A percentile compares a stretch with the other conserved stretches of the same genome.
Conservation (phyloP, 1,140 invertebrate species). For the Trachymyrmex cornetzi region DNA sequence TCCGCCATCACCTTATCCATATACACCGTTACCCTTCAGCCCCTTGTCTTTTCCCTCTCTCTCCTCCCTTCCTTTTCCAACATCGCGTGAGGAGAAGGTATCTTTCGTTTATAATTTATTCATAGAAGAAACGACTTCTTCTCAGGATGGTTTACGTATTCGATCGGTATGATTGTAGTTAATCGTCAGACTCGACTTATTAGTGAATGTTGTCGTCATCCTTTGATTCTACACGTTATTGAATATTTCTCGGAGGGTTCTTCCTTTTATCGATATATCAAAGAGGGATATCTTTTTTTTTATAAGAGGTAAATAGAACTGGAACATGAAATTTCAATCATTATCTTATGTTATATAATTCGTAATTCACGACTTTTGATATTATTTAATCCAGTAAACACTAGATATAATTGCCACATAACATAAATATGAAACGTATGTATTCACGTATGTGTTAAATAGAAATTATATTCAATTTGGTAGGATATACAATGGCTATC, state of each 20-base stretch:
- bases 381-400: background rate
- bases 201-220: background rate
- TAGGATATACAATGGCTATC: too few relatives aligned
- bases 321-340: background rate
- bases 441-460: too few relatives aligned
- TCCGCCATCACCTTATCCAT: constrained; percentile 60
- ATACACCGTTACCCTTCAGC: constrained; percentile 22
- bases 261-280: background rate
- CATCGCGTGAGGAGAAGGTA: background rate
- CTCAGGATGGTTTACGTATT: background rate
- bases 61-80: background rate
- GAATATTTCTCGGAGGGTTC: background rate
- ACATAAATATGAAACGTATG: too few relatives aligned
- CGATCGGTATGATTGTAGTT: constrained; percentile 1
- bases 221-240: constrained; percentile 25
- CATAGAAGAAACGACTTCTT: constrained; percentile 16
- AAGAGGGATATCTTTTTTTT: background rate
- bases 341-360: background rate
- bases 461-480: too few relatives aligned
- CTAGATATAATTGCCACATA: too few relatives aligned
- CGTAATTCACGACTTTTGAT: background rate
- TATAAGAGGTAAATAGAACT: background rate
- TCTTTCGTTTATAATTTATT: constrained; percentile 64
- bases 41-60: background rate
- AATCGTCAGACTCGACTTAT: constrained; percentile 27